Evolutionary conservation across 1,140 invertebrate species (phyloP), one percentile per base, ranked within the genome.

Genomic region (Lasaia peninsularis): DNA sequence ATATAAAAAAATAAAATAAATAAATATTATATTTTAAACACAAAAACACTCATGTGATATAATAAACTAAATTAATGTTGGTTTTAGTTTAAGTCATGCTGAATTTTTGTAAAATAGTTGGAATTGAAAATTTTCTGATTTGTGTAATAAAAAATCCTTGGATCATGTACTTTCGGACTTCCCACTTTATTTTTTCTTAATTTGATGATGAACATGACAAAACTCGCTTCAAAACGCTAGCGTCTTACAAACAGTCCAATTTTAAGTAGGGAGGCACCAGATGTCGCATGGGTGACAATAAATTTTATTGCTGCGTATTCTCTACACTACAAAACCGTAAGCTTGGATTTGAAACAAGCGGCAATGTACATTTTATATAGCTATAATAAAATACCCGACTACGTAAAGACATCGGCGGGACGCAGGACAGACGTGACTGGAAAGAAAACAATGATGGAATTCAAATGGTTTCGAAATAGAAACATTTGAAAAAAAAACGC

Each of bases 261-360:
- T 54, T 50, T 54, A 40, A 54, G 52, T 44, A 63, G 70, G 75
- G 73, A 65, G 75, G 81, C 73, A 81, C 78, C 79, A 85, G 80
- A 85, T 85, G 81, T 77, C 74, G 70, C 67, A 58, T 63, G 70
- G 75, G 79, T 83, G 84, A 84, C 80, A 79, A 86, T 87, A 87
- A 87, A 87, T 86, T 87, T 84, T 82, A 84, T 85, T 75, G 81
- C 72, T 77, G 74, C 79, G 76, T 82, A 82, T 79, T 75, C 74
- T 76, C 69, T 54, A 59, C 73, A 77, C 73, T 80, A 81, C 80
- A 78, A 75, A 76, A 77, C 73, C 77, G 70, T 82, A 71, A 79
- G 69, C 75, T 72, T 56, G 75, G 75, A 86, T 83, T 79, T 83
- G 72, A 75, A 69, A 79, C 73, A 79, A 75, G 73, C 59, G 62